A percentile compares a stretch with the other conserved stretches of the same genome.
Conservation (phyloP, 2,797 vertebrate species). For the Chiloscyllium punctatum region DNA sequence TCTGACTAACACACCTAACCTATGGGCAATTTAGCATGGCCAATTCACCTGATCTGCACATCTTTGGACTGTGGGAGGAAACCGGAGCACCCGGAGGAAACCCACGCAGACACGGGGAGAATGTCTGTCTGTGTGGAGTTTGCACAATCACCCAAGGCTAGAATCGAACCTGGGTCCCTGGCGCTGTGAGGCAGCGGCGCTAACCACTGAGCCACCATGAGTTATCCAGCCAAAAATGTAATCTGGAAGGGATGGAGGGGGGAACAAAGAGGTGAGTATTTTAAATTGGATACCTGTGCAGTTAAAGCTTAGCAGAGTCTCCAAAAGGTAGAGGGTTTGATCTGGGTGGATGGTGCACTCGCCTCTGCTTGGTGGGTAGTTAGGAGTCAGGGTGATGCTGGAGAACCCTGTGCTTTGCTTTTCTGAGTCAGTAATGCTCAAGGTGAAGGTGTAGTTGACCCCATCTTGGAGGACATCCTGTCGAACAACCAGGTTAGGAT, state of each 20-base stretch:
- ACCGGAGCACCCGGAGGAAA: no score
- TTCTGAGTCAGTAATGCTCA: constrained; percentile 53
- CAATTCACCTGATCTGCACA: no score
- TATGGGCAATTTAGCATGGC: no score
- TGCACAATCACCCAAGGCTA: no score
- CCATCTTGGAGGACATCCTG: constrained; percentile 51
- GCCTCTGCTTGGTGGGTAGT: constrained; percentile 58
- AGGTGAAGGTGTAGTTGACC: constrained; percentile 57
- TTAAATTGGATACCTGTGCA: constrained; percentile 45
- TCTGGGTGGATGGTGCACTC: constrained; percentile 57
- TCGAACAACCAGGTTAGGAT: constrained; percentile 53
- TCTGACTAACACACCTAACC: no score
- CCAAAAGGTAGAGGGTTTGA: constrained; percentile 51
- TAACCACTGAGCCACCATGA: no score
- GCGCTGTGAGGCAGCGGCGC: no score
- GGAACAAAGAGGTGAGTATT: neutral
- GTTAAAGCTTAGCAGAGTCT: constrained; percentile 58
- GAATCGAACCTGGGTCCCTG: no score
- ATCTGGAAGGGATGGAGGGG: neutral
- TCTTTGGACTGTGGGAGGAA: no score
- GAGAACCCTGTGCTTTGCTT: constrained; percentile 53
- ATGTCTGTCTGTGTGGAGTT: no score
- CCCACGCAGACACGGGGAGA: no score
- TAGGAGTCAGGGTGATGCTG: constrained; percentile 50
- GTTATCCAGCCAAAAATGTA: neutral